Evolutionary conservation across 2,888 invertebrate species (phyloP).

Genomic region (Pandemis cinnamomeana): DNA sequence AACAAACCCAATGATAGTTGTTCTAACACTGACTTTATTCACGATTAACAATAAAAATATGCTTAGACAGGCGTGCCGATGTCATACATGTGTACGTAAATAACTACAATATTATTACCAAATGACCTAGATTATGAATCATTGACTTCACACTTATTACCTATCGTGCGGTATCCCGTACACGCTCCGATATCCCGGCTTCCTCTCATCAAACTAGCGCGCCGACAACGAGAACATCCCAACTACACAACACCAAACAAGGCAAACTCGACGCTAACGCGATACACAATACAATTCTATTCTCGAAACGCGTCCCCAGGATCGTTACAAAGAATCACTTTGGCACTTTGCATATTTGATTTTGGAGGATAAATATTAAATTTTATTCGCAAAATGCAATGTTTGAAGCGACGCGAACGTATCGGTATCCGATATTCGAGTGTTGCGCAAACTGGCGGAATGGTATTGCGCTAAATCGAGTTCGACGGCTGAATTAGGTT

Average conservation of each 20-base stretch:
- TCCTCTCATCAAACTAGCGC: slow-evolving; percentile 55
- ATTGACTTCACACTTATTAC: too few relatives aligned
- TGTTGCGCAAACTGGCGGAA: slow-evolving; percentile 24
- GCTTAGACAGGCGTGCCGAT: too few relatives aligned
- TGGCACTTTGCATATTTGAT: slow-evolving; percentile 42
- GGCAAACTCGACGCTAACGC: slow-evolving; percentile 37
- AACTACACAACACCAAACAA: slow-evolving; percentile 38
- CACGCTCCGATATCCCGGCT: slow-evolving; percentile 62
- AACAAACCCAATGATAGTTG: too few relatives aligned
- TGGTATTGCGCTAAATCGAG: slow-evolving; percentile 14
- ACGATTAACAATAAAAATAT: too few relatives aligned
- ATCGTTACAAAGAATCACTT: slow-evolving; percentile 18
- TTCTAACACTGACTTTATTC: too few relatives aligned
- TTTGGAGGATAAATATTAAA: slow-evolving; percentile 39
- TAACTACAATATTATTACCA: too few relatives aligned
- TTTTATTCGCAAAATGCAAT: slow-evolving; percentile 37
- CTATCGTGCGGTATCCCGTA: too few relatives aligned
- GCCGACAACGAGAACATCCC: slow-evolving; percentile 20
- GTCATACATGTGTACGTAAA: too few relatives aligned
- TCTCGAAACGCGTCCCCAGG: neutral
- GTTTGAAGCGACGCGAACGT: slow-evolving; percentile 21
- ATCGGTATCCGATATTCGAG: slow-evolving; percentile 32
- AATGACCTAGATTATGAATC: too few relatives aligned
- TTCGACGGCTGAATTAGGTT: neutral
- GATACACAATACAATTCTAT: neutral